Conservation (phyloP, 2,888 invertebrate genomes). For the Parthenolecanium corni region DNA sequence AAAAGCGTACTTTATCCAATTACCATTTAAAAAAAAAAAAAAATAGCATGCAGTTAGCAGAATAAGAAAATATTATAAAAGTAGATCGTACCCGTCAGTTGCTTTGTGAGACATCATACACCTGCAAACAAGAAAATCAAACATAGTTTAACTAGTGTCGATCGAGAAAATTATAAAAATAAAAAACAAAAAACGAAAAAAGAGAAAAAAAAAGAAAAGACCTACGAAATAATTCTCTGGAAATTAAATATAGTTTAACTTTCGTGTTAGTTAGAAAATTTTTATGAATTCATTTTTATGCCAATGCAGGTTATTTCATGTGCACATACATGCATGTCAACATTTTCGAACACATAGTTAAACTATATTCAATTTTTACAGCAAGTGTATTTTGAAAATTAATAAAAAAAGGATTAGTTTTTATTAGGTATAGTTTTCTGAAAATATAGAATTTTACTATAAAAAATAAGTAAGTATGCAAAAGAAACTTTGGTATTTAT, state of each 20-base stretch:
- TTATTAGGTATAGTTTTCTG: too few relatives aligned
- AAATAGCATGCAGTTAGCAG: neutral
- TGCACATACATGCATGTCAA: neutral
- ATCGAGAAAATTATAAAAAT: slow-evolving; percentile 26
- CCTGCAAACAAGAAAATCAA: slow-evolving; percentile 36
- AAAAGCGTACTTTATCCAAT: neutral
- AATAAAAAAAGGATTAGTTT: too few relatives aligned
- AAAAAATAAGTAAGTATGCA: too few relatives aligned
- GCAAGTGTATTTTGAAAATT: slow-evolving; percentile 15
- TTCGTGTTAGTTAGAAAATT: neutral
- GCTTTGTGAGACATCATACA: slow-evolving; percentile 37
- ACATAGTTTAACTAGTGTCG: slow-evolving; percentile 35
- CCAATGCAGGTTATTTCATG: neutral
- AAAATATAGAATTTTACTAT: too few relatives aligned
- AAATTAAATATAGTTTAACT: slow-evolving; percentile 28
- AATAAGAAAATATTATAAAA: slow-evolving; percentile 2
- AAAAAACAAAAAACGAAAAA: slow-evolving; percentile 18
- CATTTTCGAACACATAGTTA: slow-evolving; percentile 30
- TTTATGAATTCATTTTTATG: neutral
- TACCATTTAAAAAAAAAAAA: neutral
- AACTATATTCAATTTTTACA: slow-evolving; percentile 32
- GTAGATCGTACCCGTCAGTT: slow-evolving; percentile 36
- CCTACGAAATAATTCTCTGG: neutral
- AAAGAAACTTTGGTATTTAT: too few relatives aligned
- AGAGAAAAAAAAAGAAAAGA: slow-evolving; percentile 12